Evolutionary conservation across 2,888 invertebrate species (phyloP).

Genomic region (Taphrorychus bicolor): DNA sequence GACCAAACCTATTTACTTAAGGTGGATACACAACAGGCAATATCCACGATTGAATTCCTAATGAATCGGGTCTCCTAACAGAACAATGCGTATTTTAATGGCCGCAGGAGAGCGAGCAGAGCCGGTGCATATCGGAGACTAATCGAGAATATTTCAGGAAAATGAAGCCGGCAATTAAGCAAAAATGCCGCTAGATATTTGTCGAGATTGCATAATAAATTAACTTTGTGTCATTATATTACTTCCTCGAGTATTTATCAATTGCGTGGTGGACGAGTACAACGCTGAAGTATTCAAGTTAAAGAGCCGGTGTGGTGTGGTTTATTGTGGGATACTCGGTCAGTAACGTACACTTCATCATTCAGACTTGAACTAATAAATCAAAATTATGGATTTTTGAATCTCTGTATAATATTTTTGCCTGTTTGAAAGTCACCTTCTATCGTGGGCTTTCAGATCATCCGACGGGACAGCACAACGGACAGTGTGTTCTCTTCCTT

Average conservation of each 20-base stretch:
- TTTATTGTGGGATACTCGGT: no score
- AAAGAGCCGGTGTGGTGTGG: no score
- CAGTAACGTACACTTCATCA: no score
- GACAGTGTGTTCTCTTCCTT: constrained; percentile 12
- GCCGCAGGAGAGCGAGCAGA: constrained; percentile 20
- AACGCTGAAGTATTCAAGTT: no score
- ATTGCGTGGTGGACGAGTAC: not conserved
- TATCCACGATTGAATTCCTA: constrained; percentile 22
- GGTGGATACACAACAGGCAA: constrained; percentile 13
- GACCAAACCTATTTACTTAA: not conserved
- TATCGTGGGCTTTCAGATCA: constrained; percentile 19
- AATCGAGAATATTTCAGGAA: constrained; percentile 32
- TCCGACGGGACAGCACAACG: constrained; percentile 20
- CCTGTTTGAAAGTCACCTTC: not conserved
- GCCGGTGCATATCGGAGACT: constrained; percentile 20
- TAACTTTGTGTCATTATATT: constrained; percentile 11
- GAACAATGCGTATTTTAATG: constrained; percentile 37
- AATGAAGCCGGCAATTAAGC: constrained; percentile 28
- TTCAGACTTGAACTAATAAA: no score
- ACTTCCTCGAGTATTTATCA: constrained; percentile 4
- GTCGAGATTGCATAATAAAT: constrained; percentile 23
- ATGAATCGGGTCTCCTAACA: constrained; percentile 30
- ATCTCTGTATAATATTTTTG: no score
- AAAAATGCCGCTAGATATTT: constrained; percentile 29
- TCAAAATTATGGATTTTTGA: no score